Percentiles rank a stretch among this genome's conserved stretches.
Conservation (phyloP, 2,888 invertebrate species). For the Limenitis camilla region DNA sequence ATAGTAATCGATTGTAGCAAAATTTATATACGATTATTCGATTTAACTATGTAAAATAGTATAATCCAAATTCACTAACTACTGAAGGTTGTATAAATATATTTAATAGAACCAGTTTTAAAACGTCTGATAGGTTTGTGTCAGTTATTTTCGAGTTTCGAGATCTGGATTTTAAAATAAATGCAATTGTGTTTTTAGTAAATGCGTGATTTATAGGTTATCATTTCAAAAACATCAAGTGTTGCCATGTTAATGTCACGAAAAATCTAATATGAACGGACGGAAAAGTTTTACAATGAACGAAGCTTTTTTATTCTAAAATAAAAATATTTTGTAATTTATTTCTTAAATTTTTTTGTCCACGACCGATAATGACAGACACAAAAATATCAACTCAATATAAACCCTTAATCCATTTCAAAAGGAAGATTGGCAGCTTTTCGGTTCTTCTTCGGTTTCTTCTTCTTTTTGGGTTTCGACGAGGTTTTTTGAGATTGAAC, state of each 20-base stretch:
- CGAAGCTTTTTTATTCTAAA: too few relatives aligned
- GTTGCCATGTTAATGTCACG: too few relatives aligned
- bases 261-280: too few relatives aligned
- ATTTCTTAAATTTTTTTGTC: too few relatives aligned
- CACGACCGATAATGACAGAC: too few relatives aligned
- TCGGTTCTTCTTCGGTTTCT: conserved; percentile 56
- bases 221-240: too few relatives aligned
- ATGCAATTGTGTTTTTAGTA: too few relatives aligned
- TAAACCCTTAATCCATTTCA: conserved; percentile 44
- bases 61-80: conserved; percentile 17
- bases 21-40: not conserved
- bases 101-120: not conserved
- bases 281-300: too few relatives aligned
- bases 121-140: not conserved
- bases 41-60: conserved; percentile 7
- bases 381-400: not conserved
- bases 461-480: conserved; percentile 41
- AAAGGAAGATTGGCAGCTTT: conserved; percentile 67
- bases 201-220: too few relatives aligned
- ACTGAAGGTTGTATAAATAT: conserved; percentile 13
- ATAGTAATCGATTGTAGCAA: not conserved
- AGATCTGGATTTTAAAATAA: too few relatives aligned
- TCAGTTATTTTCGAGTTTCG: not conserved
- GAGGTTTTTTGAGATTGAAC: conserved; percentile 17
- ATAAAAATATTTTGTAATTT: too few relatives aligned